Evolutionary conservation across 2,797 vertebrate species (phyloP).

Genomic region (Anas bahamensis): DNA sequence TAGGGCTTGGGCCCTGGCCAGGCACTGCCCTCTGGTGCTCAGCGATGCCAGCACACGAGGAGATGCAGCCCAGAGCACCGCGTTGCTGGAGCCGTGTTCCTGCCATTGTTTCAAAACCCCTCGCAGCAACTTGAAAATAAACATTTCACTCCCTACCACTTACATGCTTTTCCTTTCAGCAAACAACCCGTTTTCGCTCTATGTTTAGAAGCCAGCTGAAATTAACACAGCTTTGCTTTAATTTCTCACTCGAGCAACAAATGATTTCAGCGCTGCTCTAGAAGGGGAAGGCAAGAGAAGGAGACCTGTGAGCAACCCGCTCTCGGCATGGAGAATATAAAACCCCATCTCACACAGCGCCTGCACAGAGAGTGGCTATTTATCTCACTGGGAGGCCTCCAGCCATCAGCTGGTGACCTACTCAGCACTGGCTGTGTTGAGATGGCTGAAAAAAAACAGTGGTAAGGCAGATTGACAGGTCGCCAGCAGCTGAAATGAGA

Average conservation of each 20-base stretch:
- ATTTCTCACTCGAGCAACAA: constrained; percentile 2
- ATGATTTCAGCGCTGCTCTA: constrained; percentile 19
- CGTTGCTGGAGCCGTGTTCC: constrained; percentile 12
- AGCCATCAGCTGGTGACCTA: background rate
- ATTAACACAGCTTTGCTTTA: constrained; percentile 45
- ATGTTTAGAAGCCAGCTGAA: constrained; percentile 34
- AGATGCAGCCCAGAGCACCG: background rate
- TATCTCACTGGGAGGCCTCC: background rate
- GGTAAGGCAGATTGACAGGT: background rate
- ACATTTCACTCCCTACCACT: constrained; percentile 45
- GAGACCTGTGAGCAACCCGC: background rate
- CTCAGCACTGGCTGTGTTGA: background rate
- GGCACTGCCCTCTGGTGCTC: background rate
- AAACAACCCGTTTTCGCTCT: background rate
- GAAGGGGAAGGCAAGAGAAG: background rate
- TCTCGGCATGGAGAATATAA: background rate
- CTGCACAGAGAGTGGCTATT: background rate
- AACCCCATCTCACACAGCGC: background rate
- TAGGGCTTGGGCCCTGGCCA: background rate
- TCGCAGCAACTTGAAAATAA: constrained; percentile 46
- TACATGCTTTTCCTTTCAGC: constrained; percentile 44
- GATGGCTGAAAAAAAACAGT: constrained; percentile 5
- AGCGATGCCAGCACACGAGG: background rate
- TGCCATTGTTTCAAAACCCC: constrained; percentile 40
- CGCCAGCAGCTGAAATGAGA: background rate